Percentiles rank a stretch among this genome's conserved stretches.
phyloP scores from a whole-genome alignment of 2,888 invertebrate species.

The Nephrotoma flavescens region DNA sequence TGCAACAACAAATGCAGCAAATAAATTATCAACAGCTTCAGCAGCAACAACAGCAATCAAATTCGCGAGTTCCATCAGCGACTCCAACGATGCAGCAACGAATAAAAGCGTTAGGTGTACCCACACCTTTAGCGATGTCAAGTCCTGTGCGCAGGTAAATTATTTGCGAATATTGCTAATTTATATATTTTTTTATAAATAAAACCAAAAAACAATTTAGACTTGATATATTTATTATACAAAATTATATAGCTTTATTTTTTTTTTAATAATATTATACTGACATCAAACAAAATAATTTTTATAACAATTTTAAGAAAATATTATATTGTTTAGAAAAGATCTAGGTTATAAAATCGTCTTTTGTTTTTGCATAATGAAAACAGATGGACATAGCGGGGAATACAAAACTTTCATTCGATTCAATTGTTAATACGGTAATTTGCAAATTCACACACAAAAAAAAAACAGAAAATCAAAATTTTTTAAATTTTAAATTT shows the following conservation, averaged over 20 bases:
- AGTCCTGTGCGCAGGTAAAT: slow-evolving; percentile 71
- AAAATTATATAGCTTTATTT: neutral
- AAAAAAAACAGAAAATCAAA: neutral
- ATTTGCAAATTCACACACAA: slow-evolving; percentile 9
- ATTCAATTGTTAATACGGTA: slow-evolving; percentile 17
- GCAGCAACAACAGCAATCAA: slow-evolving; percentile 9
- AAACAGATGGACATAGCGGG: slow-evolving; percentile 30
- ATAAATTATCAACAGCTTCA: slow-evolving; percentile 19
- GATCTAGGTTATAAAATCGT: neutral
- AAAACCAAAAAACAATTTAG: neutral
- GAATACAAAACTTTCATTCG: slow-evolving; percentile 14
- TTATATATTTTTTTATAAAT: neutral
- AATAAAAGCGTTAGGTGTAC: slow-evolving; percentile 78
- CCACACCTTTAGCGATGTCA: slow-evolving; percentile 74
- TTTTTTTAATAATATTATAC: neutral
- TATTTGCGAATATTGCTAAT: slow-evolving; percentile 5
- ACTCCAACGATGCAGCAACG: slow-evolving; percentile 84
- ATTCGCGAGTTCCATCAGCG: slow-evolving; percentile 28
- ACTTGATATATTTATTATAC: neutral
- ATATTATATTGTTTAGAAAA: neutral
- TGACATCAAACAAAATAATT: neutral
- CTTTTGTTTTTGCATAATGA: slow-evolving; percentile 6
- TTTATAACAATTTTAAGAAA: neutral
- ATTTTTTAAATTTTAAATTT: neutral
- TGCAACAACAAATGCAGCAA: slow-evolving; percentile 45